Evolutionary conservation across 2,113 vertebrate genomes (phyloP).

Genomic region (Alectura lathami): DNA sequence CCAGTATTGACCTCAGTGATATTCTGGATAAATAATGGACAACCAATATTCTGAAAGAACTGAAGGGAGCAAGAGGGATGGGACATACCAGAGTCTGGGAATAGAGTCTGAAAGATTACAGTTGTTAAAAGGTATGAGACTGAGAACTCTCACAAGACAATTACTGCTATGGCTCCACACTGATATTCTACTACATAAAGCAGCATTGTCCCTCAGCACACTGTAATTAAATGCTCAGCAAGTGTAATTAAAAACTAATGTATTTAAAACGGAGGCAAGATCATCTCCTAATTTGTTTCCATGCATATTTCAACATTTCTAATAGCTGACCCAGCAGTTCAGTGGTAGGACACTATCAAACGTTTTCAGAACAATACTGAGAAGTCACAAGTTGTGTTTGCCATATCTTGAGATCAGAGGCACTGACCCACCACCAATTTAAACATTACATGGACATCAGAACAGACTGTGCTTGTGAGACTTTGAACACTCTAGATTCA

Average conservation of each 20-base stretch:
- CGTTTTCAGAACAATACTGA: not conserved
- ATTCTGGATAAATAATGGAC: not conserved
- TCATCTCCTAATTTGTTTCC: not conserved
- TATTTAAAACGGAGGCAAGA: not conserved
- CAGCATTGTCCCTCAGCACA: not conserved
- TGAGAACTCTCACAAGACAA: not conserved
- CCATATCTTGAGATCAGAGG: not conserved
- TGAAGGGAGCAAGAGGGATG: not conserved
- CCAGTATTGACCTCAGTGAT: not conserved
- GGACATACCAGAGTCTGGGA: not conserved
- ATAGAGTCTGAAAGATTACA: not conserved
- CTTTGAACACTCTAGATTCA: not conserved
- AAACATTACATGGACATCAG: not conserved
- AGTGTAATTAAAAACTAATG: not conserved
- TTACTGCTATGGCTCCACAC: not conserved
- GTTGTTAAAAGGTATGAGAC: not conserved
- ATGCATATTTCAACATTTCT: not conserved
- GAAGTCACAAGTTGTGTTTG: not conserved
- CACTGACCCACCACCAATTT: not conserved
- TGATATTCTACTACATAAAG: not conserved
- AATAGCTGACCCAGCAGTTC: not conserved
- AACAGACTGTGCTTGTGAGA: not conserved
- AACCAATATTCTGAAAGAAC: not conserved
- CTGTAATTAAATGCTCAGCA: not conserved
- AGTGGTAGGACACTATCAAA: not conserved